These are phyloP conservation scores for Indri indri DNA, from an alignment of 2,113 vertebrate genomes.

Conservation along the genomic window DNA sequence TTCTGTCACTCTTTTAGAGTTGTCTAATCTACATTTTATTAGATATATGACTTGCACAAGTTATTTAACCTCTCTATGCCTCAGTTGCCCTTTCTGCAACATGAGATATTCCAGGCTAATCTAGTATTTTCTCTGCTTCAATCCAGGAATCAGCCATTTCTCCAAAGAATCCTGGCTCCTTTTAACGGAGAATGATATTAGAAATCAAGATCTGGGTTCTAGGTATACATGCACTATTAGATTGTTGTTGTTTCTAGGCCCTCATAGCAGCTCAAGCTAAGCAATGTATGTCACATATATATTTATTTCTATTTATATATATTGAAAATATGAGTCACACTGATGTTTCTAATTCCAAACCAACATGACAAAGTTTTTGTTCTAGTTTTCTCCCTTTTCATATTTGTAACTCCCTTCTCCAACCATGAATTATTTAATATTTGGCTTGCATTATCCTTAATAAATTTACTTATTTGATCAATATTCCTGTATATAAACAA, in stretches of 20 bases:
- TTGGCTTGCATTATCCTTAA: background rate
- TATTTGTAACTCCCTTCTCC: background rate
- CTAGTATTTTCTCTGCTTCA: background rate
- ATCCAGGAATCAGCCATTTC: background rate
- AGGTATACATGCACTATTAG: background rate
- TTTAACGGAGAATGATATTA: background rate
- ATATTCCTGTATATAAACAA: background rate
- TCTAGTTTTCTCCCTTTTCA: background rate
- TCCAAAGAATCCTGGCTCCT: background rate
- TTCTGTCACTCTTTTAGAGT: background rate
- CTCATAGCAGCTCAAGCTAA: background rate
- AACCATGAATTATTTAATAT: background rate
- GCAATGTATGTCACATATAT: background rate
- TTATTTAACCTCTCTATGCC: background rate
- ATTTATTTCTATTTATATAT: background rate
- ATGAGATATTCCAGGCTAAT: background rate
- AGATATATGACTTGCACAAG: background rate
- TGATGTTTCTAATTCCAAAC: background rate
- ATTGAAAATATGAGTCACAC: background rate
- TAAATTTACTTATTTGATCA: background rate
- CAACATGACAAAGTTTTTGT: background rate
- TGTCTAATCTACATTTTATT: background rate
- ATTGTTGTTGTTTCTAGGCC: background rate
- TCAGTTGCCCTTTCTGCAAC: background rate
- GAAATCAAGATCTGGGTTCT: background rate